Conservation (phyloP, 2,888 invertebrate genomes). For the Pristionchus maxplancki region DNA sequence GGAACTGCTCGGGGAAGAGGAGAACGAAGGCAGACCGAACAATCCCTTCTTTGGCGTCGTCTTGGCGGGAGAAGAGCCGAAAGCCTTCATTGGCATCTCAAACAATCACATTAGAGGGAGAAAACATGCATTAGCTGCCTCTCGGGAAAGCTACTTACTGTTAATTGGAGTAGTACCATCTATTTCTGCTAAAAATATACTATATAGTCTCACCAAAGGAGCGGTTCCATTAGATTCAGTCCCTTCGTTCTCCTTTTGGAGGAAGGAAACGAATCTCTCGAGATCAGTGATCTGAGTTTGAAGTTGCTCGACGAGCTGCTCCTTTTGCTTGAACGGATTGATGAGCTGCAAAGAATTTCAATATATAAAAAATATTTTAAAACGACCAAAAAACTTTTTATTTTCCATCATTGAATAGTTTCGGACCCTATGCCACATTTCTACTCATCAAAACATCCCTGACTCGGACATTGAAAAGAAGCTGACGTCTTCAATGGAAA, state of each 20-base stretch:
- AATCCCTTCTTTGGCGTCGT: constrained; percentile 55
- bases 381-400: too few relatives aligned
- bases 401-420: neutral
- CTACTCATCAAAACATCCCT: neutral
- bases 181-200: too few relatives aligned
- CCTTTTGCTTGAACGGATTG: constrained; percentile 94
- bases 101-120: neutral
- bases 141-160: neutral
- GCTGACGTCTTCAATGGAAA: neutral
- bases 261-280: constrained; percentile 94
- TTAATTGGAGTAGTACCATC: neutral
- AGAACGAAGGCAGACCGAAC: constrained; percentile 87
- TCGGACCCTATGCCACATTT: too few relatives aligned
- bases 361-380: too few relatives aligned
- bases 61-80: constrained; percentile 57
- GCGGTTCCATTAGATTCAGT: neutral
- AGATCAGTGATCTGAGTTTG: constrained; percentile 97
- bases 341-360: constrained; percentile 83
- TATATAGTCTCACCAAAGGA: neutral
- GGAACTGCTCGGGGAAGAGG: constrained; percentile 85
- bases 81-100: neutral
- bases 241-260: constrained; percentile 84
- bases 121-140: neutral
- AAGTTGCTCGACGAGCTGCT: constrained; percentile 93
- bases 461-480: neutral